These are phyloP conservation scores for Stratiomys singularior DNA, from an alignment of 2,888 invertebrate species.

Conservation along the genomic window DNA sequence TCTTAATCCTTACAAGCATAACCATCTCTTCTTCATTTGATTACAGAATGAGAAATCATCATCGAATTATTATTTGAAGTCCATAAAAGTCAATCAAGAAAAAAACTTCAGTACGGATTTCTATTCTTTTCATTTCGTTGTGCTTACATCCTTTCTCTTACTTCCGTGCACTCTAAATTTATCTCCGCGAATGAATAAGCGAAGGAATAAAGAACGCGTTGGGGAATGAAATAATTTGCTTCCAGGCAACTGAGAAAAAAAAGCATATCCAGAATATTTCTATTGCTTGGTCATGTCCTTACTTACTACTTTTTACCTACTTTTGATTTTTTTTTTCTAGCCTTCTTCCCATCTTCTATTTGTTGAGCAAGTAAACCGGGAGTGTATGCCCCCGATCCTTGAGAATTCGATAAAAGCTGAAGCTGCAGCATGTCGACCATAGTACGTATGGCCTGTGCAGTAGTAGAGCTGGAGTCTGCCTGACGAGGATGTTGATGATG, in stretches of 20 bases:
- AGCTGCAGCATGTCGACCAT: not conserved
- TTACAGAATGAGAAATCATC: slow-evolving; percentile 13
- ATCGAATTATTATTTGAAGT: slow-evolving; percentile 46
- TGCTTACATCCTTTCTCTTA: not conserved
- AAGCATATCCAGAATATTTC: not conserved
- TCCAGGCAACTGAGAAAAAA: not conserved
- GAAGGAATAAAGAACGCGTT: not conserved
- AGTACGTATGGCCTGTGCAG: not conserved
- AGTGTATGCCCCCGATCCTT: not conserved
- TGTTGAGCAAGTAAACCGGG: not conserved
- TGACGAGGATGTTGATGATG: not conserved
- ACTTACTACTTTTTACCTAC: no score
- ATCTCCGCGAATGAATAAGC: no score
- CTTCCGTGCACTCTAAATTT: no score
- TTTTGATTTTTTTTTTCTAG: not conserved
- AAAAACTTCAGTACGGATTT: slow-evolving; percentile 11
- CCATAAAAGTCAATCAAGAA: slow-evolving; percentile 51
- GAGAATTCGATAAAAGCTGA: not conserved
- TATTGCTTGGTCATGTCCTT: no score
- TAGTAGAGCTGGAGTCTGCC: not conserved
- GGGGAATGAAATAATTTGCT: slow-evolving; percentile 19
- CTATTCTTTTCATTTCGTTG: not conserved
- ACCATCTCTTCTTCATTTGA: slow-evolving; percentile 12
- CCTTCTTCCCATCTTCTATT: not conserved
- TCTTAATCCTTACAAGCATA: not conserved